These are phyloP conservation scores for Erethizon dorsatum DNA, from an alignment of 2,797 vertebrate genomes.

Conservation along the genomic window DNA sequence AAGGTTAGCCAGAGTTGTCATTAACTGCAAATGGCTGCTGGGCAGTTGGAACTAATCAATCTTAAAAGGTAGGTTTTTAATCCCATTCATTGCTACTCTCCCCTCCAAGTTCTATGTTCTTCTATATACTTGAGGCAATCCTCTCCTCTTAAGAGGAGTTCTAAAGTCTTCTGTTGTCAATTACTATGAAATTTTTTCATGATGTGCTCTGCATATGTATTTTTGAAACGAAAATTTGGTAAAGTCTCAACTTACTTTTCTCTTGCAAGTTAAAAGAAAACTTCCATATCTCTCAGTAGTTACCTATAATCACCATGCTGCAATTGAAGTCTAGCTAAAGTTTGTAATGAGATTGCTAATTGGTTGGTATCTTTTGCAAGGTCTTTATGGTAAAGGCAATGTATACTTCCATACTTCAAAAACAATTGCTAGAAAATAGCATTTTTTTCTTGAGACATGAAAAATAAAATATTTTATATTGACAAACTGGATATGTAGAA, in stretches of 20 bases:
- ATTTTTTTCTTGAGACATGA: background rate
- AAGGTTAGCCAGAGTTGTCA: background rate
- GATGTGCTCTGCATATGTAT: background rate
- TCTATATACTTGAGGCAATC: background rate
- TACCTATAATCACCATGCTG: background rate
- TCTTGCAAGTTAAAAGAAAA: background rate
- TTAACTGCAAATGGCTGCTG: background rate
- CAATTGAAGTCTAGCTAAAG: background rate
- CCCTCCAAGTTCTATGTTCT: background rate
- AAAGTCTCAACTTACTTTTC: background rate
- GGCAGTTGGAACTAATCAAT: background rate
- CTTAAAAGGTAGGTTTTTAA: background rate
- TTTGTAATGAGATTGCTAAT: background rate
- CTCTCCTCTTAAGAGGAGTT: background rate
- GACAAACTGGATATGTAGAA: background rate
- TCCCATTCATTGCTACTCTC: background rate
- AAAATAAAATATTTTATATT: background rate
- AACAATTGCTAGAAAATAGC: background rate
- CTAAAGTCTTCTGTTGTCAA: background rate
- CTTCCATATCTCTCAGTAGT: background rate
- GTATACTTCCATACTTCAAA: slow-evolving; percentile 15
- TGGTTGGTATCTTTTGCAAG: background rate
- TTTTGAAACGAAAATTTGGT: slow-evolving; percentile 13
- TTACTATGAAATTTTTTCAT: background rate
- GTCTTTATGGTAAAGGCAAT: background rate